Conservation (phyloP, 2,888 invertebrate genomes). For the Anorthoa munda region DNA sequence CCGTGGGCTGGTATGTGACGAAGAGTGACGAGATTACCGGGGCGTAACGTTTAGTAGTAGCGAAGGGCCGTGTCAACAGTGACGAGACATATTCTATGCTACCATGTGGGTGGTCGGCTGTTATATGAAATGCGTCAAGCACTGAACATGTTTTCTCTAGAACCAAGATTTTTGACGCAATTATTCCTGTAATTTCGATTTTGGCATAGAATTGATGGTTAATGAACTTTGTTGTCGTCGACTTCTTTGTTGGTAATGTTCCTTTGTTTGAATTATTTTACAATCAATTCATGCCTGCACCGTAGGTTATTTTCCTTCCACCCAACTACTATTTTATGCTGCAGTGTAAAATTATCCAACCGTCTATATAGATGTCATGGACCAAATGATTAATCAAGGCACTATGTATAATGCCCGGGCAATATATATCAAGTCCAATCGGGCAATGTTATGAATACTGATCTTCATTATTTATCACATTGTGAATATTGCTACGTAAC, state of each 20-base stretch:
- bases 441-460: too few species aligned
- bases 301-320: neutral
- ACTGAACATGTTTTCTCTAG: slow-evolving; percentile 29
- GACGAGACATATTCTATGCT: slow-evolving; percentile 81
- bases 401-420: too few species aligned
- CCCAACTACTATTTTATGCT: neutral
- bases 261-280: neutral
- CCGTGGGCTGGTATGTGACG: slow-evolving; percentile 64
- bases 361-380: slow-evolving; percentile 1
- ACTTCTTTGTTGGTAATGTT: too few species aligned
- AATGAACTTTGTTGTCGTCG: neutral
- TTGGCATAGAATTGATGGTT: neutral
- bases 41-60: slow-evolving; percentile 84
- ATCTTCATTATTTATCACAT: too few species aligned
- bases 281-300: neutral
- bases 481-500: too few species aligned
- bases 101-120: slow-evolving; percentile 84
- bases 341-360: slow-evolving; percentile 31
- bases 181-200: neutral
- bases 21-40: slow-evolving; percentile 75
- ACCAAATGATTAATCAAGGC: too few species aligned
- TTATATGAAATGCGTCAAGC: slow-evolving; percentile 19
- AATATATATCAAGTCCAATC: too few species aligned
- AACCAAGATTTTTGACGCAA: neutral
- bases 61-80: slow-evolving; percentile 82